Evolutionary conservation across 1,140 invertebrate species (phyloP).

Genomic region (Magallana gigas): DNA sequence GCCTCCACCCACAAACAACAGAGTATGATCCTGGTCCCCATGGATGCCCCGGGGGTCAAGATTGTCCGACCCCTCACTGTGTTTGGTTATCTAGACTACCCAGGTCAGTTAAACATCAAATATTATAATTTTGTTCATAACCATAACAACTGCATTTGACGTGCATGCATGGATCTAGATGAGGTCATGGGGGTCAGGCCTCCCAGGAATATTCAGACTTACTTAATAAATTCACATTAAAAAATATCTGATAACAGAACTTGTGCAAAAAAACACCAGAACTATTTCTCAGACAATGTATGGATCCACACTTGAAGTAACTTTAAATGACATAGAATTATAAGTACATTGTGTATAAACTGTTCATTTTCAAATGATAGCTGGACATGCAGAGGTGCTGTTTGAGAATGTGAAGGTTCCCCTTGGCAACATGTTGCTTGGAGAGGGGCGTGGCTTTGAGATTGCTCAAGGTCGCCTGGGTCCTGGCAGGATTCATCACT

Average conservation of each 20-base stretch:
- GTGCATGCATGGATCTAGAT: too few relatives aligned
- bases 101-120: conserved; percentile 71
- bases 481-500: conserved; percentile 81
- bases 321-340: too few relatives aligned
- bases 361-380: conserved; percentile 55
- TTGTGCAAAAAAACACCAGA: too few relatives aligned
- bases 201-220: too few relatives aligned
- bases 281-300: too few relatives aligned
- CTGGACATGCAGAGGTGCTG: conserved; percentile 79
- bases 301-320: too few relatives aligned
- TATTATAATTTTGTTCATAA: not conserved
- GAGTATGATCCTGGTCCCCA: conserved; percentile 81
- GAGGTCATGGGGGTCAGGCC: too few relatives aligned
- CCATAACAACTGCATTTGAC: too few relatives aligned
- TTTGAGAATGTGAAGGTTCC: conserved; percentile 80
- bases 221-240: too few relatives aligned
- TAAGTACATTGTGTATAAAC: not conserved
- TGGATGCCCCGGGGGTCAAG: conserved; percentile 79
- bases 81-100: conserved; percentile 79
- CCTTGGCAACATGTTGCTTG: conserved; percentile 77
- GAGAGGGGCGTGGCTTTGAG: conserved; percentile 81
- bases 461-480: conserved; percentile 81
- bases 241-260: too few relatives aligned
- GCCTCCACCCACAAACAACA: conserved; percentile 77
- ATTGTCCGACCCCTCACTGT: conserved; percentile 78